phyloP scores from a whole-genome alignment of 2,888 invertebrate genomes.

The Melolontha melolontha region DNA sequence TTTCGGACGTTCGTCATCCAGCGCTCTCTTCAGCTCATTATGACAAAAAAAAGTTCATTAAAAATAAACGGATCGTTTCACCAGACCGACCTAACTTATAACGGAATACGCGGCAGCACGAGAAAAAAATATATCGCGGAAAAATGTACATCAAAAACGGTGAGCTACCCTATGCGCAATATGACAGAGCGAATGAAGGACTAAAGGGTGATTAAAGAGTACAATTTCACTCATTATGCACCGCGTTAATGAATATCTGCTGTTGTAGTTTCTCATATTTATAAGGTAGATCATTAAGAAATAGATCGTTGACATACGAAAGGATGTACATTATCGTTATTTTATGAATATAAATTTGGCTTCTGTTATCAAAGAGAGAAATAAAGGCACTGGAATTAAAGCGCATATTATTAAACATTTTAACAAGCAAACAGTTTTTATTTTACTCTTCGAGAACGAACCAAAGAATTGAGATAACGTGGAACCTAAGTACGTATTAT shows the following conservation, averaged over 20 bases:
- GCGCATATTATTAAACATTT: too few species aligned
- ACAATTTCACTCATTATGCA: conserved; percentile 10
- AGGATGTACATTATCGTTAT: conserved; percentile 4
- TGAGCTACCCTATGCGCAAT: not conserved
- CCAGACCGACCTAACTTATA: not conserved
- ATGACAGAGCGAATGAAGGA: not conserved
- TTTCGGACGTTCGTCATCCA: conserved; percentile 9
- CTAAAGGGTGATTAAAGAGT: not conserved
- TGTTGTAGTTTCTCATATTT: not conserved
- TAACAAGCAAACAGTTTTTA: too few species aligned
- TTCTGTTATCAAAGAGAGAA: too few species aligned
- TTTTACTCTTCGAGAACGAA: too few species aligned
- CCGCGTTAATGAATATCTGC: conserved; percentile 6
- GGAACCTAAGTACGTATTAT: too few species aligned
- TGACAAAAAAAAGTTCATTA: conserved; percentile 19
- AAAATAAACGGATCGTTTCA: conserved; percentile 18
- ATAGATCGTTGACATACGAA: not conserved
- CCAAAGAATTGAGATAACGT: too few species aligned
- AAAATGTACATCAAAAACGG: not conserved
- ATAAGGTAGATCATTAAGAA: not conserved
- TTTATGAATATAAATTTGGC: too few species aligned
- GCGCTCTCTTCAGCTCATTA: conserved; percentile 17
- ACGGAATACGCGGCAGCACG: not conserved
- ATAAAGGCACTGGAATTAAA: too few species aligned
- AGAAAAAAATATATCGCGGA: not conserved